Base-by-base conservation (phyloP, 2,797 vertebrate species). In the Huso huso region DNA sequence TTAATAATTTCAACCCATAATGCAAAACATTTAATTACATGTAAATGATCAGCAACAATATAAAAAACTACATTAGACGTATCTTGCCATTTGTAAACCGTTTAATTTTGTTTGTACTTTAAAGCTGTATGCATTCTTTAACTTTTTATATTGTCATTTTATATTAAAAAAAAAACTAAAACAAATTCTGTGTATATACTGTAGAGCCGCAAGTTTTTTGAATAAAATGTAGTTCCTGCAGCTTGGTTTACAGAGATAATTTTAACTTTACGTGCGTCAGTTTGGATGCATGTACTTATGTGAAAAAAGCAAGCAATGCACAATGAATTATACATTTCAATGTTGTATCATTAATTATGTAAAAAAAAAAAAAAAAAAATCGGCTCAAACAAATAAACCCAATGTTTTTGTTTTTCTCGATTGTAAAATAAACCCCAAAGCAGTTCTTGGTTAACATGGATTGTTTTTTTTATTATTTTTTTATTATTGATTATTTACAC, bases 371-470 rank as follows among this genome's bases (percentile, higher is more conserved):
- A 60, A 61, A 61, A 61, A 60, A 49, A n/a, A 57, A 89, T 73
- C 83, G 84, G 84, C 86, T 94, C 94, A 92, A 91, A 92, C 89
- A 88, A 78, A 92, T 92, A 93, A 93, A 92, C 88, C 92, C 91
- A 92, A 93, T 95, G 86, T 94, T 85, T 70, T 71, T 82, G 83
- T 80, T 87, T 77, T 93, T 92, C 93, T 95, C 91, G 93, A 93
- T 89, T 97, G 94, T 97, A 95, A 95, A 97, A 97, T 97, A 97
- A 97, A 97, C 89, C 93, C 92, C 93, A 94, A 93, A 89, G 86
- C 93, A 93, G 93, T 95, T 91, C 92, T 93, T 93, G 94, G 92
- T 95, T 94, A 94, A 94, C 90, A 85, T 82, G 85, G 82, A 81
- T 87, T 85, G 82, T 87, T 85, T 89, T 81, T 91, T 87, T 91